Evolutionary conservation across 1,140 invertebrate genomes (phyloP), one percentile per base, ranked within the genome.

Genomic region (Plutomurus gul): DNA sequence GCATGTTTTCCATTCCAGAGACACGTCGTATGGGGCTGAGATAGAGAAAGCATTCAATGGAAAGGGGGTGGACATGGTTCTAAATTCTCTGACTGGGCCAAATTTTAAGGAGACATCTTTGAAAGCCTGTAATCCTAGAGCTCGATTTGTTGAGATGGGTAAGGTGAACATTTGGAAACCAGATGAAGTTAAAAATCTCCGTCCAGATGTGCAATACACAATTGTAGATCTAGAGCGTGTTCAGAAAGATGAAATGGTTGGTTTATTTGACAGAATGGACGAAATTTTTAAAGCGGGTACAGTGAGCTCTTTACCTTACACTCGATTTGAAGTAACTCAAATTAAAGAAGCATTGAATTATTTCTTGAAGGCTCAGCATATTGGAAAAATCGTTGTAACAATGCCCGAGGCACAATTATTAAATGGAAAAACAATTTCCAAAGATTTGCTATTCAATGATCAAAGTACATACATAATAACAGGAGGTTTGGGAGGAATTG

Each of bases 51-150:
- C 30, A 1, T 27, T 73, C 0, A 16, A 60, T 18, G 76, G 73
- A 11, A 27, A 36, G 13, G 80, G 80, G 16, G 77, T 81, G 0
- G 33, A 49, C 13, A 70, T 81, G 18, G 80, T 81, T 3, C 76
- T 81, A 10, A 81, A 81, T 18, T 78, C 80, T 5, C 33, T 81
- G 20, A 81, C 80, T 3, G 80, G 80, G 10, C 80, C 80, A 0
- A 75, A 75, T 22, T 81, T 81, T 40, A 81, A 81, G 18, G 80
- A 81, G 60, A 74, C 80, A 13, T 76, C 80, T 10, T 60, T 81
- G 18, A 72, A 51, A 13, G 40, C 72, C 2, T 79, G 76, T 56
- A 47, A 27, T 8, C 30, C 36, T 27, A 40, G 47, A 25, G 80
- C 76, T 4, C 76, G 80, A 20, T 81, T 81, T 30, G 60, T 81